Percentiles rank a stretch among this genome's conserved stretches.
Evolutionary conservation across 2,797 vertebrate genomes (phyloP).

Genomic region (Poeciliopsis infans): DNA sequence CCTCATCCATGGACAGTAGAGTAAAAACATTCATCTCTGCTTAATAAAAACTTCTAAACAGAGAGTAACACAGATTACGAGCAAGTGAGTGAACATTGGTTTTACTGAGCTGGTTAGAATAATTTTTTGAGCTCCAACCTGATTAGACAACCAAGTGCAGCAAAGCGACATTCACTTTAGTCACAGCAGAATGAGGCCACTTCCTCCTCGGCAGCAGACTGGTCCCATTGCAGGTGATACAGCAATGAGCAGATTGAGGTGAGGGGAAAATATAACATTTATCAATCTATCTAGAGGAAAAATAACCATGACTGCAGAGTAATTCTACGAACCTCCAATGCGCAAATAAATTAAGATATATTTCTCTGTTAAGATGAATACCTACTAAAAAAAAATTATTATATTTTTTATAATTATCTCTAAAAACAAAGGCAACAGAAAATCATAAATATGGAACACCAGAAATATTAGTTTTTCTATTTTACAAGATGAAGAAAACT

Average conservation of each 20-base stretch:
- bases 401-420: conserved; percentile 8
- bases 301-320: conserved; percentile 39
- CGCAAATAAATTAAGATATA: conserved; percentile 74
- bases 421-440: conserved; percentile 53
- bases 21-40: background rate
- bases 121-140: background rate
- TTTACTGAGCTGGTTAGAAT: background rate
- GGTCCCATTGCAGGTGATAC: background rate
- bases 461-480: conserved; percentile 65
- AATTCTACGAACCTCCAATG: conserved; percentile 53
- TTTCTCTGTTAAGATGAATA: conserved; percentile 50
- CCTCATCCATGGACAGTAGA: background rate
- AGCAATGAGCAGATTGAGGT: conserved; percentile 8
- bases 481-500: conserved; percentile 74
- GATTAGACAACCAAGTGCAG: conserved; percentile 8
- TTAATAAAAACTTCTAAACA: background rate
- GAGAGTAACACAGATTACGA: background rate
- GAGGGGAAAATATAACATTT: conserved; percentile 21
- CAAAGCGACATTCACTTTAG: conserved; percentile 4
- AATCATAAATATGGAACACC: conserved; percentile 76
- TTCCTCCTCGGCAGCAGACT: background rate
- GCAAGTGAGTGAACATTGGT: conserved; percentile 6
- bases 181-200: background rate
- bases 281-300: conserved; percentile 24
- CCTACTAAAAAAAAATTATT: conserved; percentile 36